These are phyloP conservation scores for Itoplectis maculator DNA, from an alignment of 2,888 invertebrate genomes.

Conservation along the genomic window DNA sequence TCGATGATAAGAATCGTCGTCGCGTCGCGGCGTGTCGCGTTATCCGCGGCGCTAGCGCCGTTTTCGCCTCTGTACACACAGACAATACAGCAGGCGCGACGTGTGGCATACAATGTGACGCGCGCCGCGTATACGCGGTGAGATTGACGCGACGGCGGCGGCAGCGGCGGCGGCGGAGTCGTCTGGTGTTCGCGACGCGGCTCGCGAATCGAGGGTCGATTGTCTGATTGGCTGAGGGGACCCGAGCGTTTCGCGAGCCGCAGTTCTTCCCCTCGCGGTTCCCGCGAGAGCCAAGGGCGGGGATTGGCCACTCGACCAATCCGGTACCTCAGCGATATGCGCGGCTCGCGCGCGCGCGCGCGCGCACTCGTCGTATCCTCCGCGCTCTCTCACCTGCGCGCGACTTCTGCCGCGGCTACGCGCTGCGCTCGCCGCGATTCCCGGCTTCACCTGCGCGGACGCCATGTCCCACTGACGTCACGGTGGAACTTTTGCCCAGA, in stretches of 20 bases:
- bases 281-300: conserved; percentile 78
- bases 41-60: neutral
- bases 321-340: conserved; percentile 72
- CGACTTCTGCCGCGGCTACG: too few species aligned
- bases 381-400: conserved; percentile 56
- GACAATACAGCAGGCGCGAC: too few species aligned
- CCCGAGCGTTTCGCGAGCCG: conserved; percentile 59
- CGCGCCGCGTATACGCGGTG: conserved; percentile 12
- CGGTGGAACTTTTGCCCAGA: neutral
- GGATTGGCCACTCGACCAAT: conserved; percentile 80
- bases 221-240: conserved; percentile 66
- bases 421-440: conserved; percentile 24
- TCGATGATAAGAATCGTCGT: conserved; percentile 1
- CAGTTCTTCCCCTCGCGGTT: conserved; percentile 67
- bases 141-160: conserved; percentile 49
- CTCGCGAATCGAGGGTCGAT: conserved; percentile 65
- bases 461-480: conserved; percentile 66
- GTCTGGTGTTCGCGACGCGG: conserved; percentile 61
- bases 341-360: too few species aligned
- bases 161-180: conserved; percentile 62
- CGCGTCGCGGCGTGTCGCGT: neutral
- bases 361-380: conserved; percentile 28
- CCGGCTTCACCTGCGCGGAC: conserved; percentile 59
- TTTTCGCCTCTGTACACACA: neutral
- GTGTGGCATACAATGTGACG: neutral